phyloP scores from a whole-genome alignment of 2,888 invertebrate genomes.

The Sisyra nigra region DNA sequence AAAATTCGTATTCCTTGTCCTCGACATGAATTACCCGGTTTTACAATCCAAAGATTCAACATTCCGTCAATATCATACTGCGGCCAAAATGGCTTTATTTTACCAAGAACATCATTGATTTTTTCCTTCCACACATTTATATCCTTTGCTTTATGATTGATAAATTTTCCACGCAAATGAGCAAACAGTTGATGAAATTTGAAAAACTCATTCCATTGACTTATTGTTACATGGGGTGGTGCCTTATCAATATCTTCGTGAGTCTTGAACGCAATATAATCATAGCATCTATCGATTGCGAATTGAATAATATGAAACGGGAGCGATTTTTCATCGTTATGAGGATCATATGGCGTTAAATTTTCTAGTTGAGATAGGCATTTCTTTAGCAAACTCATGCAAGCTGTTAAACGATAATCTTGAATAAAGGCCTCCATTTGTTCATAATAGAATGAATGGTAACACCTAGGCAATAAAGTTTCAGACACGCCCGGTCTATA shows the following conservation, averaged over 20 bases:
- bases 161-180: slow-evolving; percentile 33
- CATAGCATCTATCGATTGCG: slow-evolving; percentile 61
- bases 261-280: slow-evolving; percentile 52
- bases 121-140: slow-evolving; percentile 31
- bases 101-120: slow-evolving; percentile 43
- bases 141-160: slow-evolving; percentile 1
- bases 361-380: slow-evolving; percentile 40
- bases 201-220: slow-evolving; percentile 82
- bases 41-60: slow-evolving; percentile 86
- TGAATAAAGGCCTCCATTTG: slow-evolving; percentile 72
- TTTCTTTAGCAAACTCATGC: slow-evolving; percentile 69
- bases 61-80: slow-evolving; percentile 73
- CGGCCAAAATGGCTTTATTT: slow-evolving; percentile 58
- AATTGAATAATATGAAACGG: slow-evolving; percentile 66
- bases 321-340: slow-evolving; percentile 44
- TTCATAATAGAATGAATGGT: slow-evolving; percentile 49
- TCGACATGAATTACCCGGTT: slow-evolving; percentile 85
- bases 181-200: slow-evolving; percentile 50
- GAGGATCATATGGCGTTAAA: slow-evolving; percentile 37
- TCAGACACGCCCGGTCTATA: slow-evolving; percentile 65
- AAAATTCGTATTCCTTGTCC: slow-evolving; percentile 81
- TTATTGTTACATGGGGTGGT: slow-evolving; percentile 49
- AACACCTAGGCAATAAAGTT: slow-evolving; percentile 75
- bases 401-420: slow-evolving; percentile 80
- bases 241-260: slow-evolving; percentile 61